A percentile compares a stretch with the other conserved stretches of the same genome.
Conservation (phyloP, 2,797 vertebrate genomes). For the Rhyacichthys aspro region DNA sequence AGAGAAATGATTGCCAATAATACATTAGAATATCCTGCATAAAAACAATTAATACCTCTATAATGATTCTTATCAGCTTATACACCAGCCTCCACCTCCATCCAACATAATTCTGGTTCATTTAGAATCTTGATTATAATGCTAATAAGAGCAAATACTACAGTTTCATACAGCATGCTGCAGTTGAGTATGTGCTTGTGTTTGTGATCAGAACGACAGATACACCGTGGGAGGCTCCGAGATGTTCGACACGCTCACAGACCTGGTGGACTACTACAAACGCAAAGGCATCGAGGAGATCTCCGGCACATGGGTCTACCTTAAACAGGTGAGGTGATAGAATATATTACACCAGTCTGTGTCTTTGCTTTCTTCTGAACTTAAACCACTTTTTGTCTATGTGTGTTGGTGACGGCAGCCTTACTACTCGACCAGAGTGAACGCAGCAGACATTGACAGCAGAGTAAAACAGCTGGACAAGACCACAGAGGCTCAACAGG, state of each 20-base stretch:
- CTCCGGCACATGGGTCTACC: slow-evolving; percentile 86
- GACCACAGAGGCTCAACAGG: slow-evolving; percentile 71
- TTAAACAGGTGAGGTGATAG: slow-evolving; percentile 93
- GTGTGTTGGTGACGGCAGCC: slow-evolving; percentile 76
- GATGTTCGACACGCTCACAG: slow-evolving; percentile 87
- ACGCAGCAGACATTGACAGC: slow-evolving; percentile 91
- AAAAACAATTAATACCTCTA: too few species aligned
- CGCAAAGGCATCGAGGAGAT: slow-evolving; percentile 90
- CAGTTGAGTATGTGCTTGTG: background rate
- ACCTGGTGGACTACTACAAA: slow-evolving; percentile 92
- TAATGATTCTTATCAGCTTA: too few species aligned
- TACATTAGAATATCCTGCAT: too few species aligned
- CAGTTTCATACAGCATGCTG: background rate
- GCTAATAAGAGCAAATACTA: too few species aligned
- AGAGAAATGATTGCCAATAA: too few species aligned
- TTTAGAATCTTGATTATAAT: too few species aligned
- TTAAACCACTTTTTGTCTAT: slow-evolving; percentile 20
- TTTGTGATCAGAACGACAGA: slow-evolving; percentile 82
- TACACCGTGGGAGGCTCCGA: slow-evolving; percentile 90
- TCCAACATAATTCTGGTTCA: too few species aligned
- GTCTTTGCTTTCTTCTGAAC: background rate
- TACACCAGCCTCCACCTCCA: too few species aligned
- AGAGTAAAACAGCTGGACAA: slow-evolving; percentile 90
- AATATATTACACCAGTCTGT: too few species aligned
- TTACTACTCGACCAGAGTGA: slow-evolving; percentile 91